Evolutionary conservation across 2,113 vertebrate genomes (phyloP), one percentile per base, ranked within the genome.

Genomic region (Rallus limicola): DNA sequence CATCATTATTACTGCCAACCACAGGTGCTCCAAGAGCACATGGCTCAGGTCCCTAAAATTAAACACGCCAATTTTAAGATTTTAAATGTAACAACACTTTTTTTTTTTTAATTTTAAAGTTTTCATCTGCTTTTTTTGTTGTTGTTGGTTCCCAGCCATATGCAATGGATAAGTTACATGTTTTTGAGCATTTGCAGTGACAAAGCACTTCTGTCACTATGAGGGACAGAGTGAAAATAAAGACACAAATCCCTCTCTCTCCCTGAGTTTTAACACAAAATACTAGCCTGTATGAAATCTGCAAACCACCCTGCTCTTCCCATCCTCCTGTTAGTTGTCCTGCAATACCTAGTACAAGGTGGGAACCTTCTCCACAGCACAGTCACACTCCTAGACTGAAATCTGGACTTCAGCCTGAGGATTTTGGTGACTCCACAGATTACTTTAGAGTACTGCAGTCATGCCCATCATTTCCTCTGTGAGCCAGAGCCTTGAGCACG

Each of bases 341-440:
- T 2, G 21, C 26, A 50, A 55, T 4, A 12, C 12, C 31, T 24
- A 7, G 0, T 0, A 20, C 12, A n/a, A 60, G n/a, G n/a, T 5
- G 36, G 33, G 29, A 20, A 20, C 11, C 11, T 25, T 24, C 38
- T 33, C 42, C 24, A 29, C 31, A 50, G 16, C 23, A 42, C 46
- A 34, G n/a, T 7, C 46, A 16, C 21, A 8, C 46, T 38, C 76
- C 53, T 23, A 17, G 26, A 52, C 5, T 26, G 26, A 82, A 78
- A 63, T 14, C 21, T 8, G 10, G 46, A 21, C 64, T 76, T 64
- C 26, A 53, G 52, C 59, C 38, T 40, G 26, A 0, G 3, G 26
- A 55, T 62, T 72, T 15, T 40, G n/a, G 24, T 20, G 56, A 44
- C 42, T 55, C 74, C n/a, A 19, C 25, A n/a, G 62, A 17, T 9